Evolutionary conservation across 2,888 invertebrate genomes (phyloP).

Genomic region (Amblyjoppa fuscipennis): DNA sequence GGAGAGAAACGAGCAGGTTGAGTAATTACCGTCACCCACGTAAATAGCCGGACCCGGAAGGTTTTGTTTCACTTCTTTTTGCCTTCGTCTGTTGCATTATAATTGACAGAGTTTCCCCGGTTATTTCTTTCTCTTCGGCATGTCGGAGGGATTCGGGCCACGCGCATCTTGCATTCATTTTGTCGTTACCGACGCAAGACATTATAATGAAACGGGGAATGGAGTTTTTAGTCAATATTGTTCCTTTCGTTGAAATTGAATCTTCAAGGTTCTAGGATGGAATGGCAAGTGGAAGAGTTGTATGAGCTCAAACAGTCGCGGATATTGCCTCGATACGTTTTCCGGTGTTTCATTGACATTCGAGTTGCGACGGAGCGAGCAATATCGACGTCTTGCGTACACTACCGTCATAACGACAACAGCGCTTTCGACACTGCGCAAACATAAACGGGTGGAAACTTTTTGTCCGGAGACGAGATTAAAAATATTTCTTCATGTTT

Average conservation of each 20-base stretch:
- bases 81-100: slow-evolving; percentile 62
- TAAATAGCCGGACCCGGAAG: slow-evolving; percentile 58
- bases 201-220: neutral
- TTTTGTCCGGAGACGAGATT: slow-evolving; percentile 38
- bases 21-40: slow-evolving; percentile 66
- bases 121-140: neutral
- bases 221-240: neutral
- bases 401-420: slow-evolving; percentile 43
- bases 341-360: slow-evolving; percentile 2
- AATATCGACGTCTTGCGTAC: slow-evolving; percentile 42
- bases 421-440: slow-evolving; percentile 44
- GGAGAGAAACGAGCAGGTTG: slow-evolving; percentile 72
- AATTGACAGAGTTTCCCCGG: slow-evolving; percentile 64
- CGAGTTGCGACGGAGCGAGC: slow-evolving; percentile 19
- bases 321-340: slow-evolving; percentile 6
- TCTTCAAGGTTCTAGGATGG: neutral
- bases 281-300: neutral
- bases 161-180: too few relatives aligned
- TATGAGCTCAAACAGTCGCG: neutral
- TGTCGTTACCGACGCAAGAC: neutral
- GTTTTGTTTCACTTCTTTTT: slow-evolving; percentile 45
- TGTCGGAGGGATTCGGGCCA: neutral
- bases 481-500: slow-evolving; percentile 55
- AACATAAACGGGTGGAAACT: slow-evolving; percentile 43
- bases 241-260: neutral